Conservation (phyloP, 2,113 vertebrate species). For the Myotis brandtii region DNA sequence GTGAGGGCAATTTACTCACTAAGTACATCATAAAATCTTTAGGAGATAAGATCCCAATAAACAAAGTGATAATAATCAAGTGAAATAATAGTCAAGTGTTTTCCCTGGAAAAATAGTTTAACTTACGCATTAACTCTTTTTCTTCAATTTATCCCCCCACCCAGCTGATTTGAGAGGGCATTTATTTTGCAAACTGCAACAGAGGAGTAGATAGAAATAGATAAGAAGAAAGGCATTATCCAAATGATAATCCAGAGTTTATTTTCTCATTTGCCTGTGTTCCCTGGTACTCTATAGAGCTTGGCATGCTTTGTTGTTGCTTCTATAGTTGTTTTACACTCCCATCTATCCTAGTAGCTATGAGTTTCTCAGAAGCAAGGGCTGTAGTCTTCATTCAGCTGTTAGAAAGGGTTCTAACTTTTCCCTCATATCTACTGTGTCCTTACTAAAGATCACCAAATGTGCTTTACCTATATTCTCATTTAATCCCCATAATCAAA, state of each 20-base stretch:
- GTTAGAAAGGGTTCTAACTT: not conserved
- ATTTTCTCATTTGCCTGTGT: not conserved
- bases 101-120: not conserved
- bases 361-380: not conserved
- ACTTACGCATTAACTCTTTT: not conserved
- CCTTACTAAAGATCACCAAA: not conserved
- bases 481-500: not conserved
- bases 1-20: not conserved
- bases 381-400: not conserved
- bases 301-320: accelerated
- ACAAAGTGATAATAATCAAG: not conserved
- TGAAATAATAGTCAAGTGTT: not conserved
- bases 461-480: not conserved
- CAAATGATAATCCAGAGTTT: not conserved
- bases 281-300: not conserved
- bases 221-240: not conserved
- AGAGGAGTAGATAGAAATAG: not conserved
- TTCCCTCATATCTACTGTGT: not conserved
- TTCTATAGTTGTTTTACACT: not conserved
- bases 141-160: not conserved
- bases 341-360: not conserved
- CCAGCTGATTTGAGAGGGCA: not conserved
- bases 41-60: not conserved
- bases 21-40: not conserved
- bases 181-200: constrained; percentile 9